A percentile compares a stretch with the other conserved stretches of the same genome.
Conservation (phyloP, 2,888 invertebrate species). For the Tenthredo mesomela region DNA sequence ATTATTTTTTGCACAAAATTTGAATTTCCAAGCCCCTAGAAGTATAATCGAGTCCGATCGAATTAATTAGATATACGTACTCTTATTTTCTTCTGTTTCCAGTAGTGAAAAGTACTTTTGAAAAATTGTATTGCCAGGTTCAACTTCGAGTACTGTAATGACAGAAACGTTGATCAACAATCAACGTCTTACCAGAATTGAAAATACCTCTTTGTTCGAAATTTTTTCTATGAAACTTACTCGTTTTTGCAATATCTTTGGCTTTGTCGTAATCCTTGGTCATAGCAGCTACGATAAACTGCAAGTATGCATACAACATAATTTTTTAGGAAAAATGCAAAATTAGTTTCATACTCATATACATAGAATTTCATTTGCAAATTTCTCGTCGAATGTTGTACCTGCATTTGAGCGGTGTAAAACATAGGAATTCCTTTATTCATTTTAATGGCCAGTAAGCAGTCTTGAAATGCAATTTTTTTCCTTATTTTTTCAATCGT, state of each 20-base stretch:
- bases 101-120: constrained; percentile 20
- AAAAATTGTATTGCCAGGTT: constrained; percentile 11
- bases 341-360: neutral
- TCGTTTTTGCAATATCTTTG: neutral
- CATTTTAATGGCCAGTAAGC: neutral
- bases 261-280: constrained; percentile 37
- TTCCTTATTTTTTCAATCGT: neutral
- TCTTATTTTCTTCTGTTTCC: constrained; percentile 2
- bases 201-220: neutral
- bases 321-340: neutral
- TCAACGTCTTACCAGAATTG: neutral
- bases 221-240: constrained; percentile 12
- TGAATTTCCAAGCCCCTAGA: too few species aligned
- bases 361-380: neutral
- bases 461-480: neutral
- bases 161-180: neutral
- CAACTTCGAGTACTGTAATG: constrained; percentile 12
- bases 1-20: too few species aligned
- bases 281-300: constrained; percentile 34
- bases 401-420: constrained; percentile 13
- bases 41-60: neutral
- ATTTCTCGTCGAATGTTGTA: neutral
- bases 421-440: neutral
- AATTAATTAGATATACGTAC: neutral
- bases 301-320: neutral